These are phyloP conservation scores for Epicauta chinensis DNA, from an alignment of 1,140 invertebrate species.

Conservation along the genomic window DNA sequence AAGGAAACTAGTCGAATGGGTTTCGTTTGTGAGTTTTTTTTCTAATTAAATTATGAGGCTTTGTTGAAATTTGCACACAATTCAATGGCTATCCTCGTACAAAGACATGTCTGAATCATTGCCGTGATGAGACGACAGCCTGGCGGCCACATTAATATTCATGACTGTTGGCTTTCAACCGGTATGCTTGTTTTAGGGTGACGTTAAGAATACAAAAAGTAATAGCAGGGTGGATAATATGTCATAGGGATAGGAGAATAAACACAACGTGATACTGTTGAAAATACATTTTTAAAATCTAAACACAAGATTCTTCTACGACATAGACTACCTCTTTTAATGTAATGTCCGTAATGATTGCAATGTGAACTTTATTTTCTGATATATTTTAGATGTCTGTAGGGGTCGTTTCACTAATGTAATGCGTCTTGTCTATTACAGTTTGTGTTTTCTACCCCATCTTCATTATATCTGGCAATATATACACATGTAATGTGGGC, in stretches of 20 bases:
- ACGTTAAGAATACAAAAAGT: slow-evolving; percentile 4
- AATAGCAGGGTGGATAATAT: too few relatives aligned
- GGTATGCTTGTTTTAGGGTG: slow-evolving; percentile 6
- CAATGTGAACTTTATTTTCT: slow-evolving; percentile 18
- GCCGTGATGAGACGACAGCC: slow-evolving; percentile 6
- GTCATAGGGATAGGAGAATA: too few relatives aligned
- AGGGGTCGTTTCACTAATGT: slow-evolving; percentile 18
- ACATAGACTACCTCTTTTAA: too few relatives aligned
- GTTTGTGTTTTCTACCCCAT: slow-evolving; percentile 12
- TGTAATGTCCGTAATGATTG: too few relatives aligned
- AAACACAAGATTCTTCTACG: too few relatives aligned
- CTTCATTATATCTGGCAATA: slow-evolving; percentile 8
- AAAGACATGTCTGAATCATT: neutral
- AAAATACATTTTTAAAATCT: too few relatives aligned
- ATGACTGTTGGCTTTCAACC: slow-evolving; percentile 9
- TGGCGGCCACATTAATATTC: slow-evolving; percentile 15
- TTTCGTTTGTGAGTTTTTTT: too few relatives aligned
- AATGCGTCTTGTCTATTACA: slow-evolving; percentile 25
- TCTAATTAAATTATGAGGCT: too few relatives aligned
- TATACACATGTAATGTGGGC: neutral
- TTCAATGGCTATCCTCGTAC: too few relatives aligned
- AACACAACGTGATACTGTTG: too few relatives aligned
- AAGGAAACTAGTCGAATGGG: slow-evolving; percentile 8
- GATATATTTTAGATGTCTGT: slow-evolving; percentile 8
- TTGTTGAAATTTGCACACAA: too few relatives aligned